Evolutionary conservation across 35 echinoderm and acorn worm genomes (phyloP).

Genomic region (Amphiura filiformis): DNA sequence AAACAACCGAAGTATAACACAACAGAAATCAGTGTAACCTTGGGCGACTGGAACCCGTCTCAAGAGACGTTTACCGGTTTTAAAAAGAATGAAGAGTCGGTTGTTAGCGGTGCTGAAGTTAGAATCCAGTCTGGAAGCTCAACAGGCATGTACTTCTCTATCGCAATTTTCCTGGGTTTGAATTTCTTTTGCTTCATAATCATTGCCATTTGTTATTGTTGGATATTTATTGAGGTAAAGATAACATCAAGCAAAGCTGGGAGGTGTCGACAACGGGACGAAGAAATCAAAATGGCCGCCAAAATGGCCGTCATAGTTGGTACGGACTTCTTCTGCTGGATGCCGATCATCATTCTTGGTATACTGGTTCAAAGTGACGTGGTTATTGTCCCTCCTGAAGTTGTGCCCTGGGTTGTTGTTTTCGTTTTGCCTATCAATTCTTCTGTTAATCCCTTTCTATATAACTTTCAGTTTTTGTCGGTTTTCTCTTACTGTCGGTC

Average conservation of each 20-base stretch:
- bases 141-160: not conserved
- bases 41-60: not conserved
- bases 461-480: constrained; percentile 16
- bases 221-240: not conserved
- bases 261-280: not conserved
- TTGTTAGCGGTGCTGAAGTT: not conserved
- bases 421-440: constrained; percentile 76
- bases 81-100: not conserved
- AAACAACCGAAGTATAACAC: not conserved
- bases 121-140: not conserved
- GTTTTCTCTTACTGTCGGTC: too few relatives aligned
- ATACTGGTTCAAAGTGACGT: constrained; percentile 39
- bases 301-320: constrained; percentile 68
- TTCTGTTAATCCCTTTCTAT: constrained; percentile 67
- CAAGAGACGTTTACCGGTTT: not conserved
- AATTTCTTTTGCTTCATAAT: not conserved
- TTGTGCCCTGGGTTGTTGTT: constrained; percentile 64
- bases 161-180: not conserved
- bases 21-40: not conserved
- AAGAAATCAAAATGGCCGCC: constrained; percentile 65
- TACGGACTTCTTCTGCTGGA: constrained; percentile 75
- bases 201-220: not conserved
- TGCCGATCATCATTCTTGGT: constrained; percentile 67
- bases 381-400: constrained; percentile 14
- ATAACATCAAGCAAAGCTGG: not conserved